Evolutionary conservation across 1,140 invertebrate genomes (phyloP), one percentile per base, ranked within the genome.

Genomic region (Drosophila repletoides): DNA sequence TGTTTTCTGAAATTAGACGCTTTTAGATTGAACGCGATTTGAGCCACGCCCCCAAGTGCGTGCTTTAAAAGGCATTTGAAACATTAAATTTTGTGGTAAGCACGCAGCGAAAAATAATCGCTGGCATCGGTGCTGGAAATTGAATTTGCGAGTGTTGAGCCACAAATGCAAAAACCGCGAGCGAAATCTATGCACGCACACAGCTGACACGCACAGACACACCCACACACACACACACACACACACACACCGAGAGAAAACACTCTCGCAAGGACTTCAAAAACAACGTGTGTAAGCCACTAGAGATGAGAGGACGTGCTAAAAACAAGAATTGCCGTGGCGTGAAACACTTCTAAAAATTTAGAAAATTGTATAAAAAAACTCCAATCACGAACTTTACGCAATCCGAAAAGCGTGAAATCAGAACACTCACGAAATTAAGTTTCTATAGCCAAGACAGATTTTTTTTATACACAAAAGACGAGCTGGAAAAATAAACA

Each of bases 131-230:
- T 43, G 67, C 34, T 79, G 40, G 51, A 86, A 84, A 84, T 84
- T 84, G 53, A 84, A 80, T 84, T 86, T 72, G 31, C 58, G 41
- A 66, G 59, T 46, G 76, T 72, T 63, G 58, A 40, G 74, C 81
- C 81, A 40, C 59, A 84, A 86, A 86, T 60, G 63, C 61, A 66
- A 46, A 80, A 86, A 72, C 80, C 80, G 51, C 76, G 53, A 70
- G 64, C 41, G 45, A 76, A 72, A 80, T 86, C 80, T 72, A 84
- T 75, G 63, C 71, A 64, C 60, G 40, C 61, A 56, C 28, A 59
- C 41, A 64, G n/a, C n/a, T n/a, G 34, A 70, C 56, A 45, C 28
- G 66, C 40, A 51, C 31, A 33, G 19, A 10, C 45, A 24, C 17
- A 40, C 10, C 5, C 29, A 21, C 19, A 36, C 31, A 29, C 14